phyloP scores from a whole-genome alignment of 2,113 vertebrate genomes.

The Channa argus region DNA sequence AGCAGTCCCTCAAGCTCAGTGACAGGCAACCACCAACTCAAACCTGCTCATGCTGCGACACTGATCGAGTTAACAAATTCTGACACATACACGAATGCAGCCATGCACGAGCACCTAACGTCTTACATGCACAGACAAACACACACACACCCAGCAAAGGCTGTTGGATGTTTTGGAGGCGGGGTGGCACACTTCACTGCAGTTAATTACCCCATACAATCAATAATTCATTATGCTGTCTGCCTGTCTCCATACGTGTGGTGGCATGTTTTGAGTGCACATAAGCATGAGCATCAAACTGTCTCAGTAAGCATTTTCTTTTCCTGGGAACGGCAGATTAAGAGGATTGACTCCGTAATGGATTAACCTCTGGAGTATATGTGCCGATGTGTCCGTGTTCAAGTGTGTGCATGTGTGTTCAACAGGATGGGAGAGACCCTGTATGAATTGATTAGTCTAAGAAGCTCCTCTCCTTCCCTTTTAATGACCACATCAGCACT shows the following conservation, averaged over 20 bases:
- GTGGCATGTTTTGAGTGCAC: slow-evolving; percentile 72
- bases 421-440: slow-evolving; percentile 74
- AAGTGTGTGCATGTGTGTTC: slow-evolving; percentile 28
- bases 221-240: slow-evolving; percentile 85
- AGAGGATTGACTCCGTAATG: slow-evolving; percentile 85
- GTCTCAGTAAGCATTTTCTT: slow-evolving; percentile 82
- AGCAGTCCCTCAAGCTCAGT: slow-evolving; percentile 50
- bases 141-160: slow-evolving; percentile 4
- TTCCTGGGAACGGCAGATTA: slow-evolving; percentile 81
- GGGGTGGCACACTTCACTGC: slow-evolving; percentile 51
- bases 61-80: slow-evolving; percentile 64
- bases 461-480: slow-evolving; percentile 75
- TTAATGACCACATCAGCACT: slow-evolving; percentile 84
- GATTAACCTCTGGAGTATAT: slow-evolving; percentile 83
- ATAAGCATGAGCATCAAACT: slow-evolving; percentile 76
- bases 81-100: slow-evolving; percentile 53
- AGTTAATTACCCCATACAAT: slow-evolving; percentile 83
- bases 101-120: slow-evolving; percentile 39
- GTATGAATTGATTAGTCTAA: slow-evolving; percentile 84
- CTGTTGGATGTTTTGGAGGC: slow-evolving; percentile 51
- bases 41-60: slow-evolving; percentile 56
- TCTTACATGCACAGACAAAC: slow-evolving; percentile 13
- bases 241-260: slow-evolving; percentile 46
- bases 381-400: slow-evolving; percentile 15
- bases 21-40: slow-evolving; percentile 59